phyloP scores from a whole-genome alignment of 1,140 invertebrate genomes.

The Eurosta solidaginis region DNA sequence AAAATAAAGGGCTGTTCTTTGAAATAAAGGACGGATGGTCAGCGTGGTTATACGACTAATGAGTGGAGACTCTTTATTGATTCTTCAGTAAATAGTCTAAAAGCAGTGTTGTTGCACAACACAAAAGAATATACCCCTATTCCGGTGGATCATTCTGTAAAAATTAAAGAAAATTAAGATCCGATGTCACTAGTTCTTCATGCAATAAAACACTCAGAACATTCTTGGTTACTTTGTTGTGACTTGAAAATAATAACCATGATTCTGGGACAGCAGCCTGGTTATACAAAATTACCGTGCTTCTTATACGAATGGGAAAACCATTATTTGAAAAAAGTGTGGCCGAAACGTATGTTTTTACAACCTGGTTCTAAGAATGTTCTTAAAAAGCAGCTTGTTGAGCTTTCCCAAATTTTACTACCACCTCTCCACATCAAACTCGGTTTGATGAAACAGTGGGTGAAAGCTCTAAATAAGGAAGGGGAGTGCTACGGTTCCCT shows the following conservation, averaged over 20 bases:
- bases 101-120: constrained; percentile 57
- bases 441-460: too few species aligned
- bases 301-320: constrained; percentile 50
- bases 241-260: constrained; percentile 48
- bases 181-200: constrained; percentile 43
- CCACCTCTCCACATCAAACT: not conserved
- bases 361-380: not conserved
- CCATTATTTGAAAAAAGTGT: constrained; percentile 38
- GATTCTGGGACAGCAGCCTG: too few species aligned
- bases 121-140: constrained; percentile 51
- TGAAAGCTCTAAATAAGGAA: not conserved
- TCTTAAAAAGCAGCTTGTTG: not conserved
- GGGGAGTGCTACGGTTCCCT: not conserved
- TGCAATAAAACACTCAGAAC: constrained; percentile 51
- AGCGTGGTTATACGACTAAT: constrained; percentile 35
- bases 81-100: constrained; percentile 53
- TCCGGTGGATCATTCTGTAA: too few species aligned
- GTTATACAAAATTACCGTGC: too few species aligned
- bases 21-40: too few species aligned
- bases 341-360: constrained; percentile 31
- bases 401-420: not conserved
- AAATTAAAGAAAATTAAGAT: too few species aligned
- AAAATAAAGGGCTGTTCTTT: too few species aligned
- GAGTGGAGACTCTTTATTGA: constrained; percentile 51
- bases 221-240: constrained; percentile 47